These are phyloP conservation scores for Leptopterna dolabrata DNA, from an alignment of 2,888 invertebrate species.

Conservation along the genomic window DNA sequence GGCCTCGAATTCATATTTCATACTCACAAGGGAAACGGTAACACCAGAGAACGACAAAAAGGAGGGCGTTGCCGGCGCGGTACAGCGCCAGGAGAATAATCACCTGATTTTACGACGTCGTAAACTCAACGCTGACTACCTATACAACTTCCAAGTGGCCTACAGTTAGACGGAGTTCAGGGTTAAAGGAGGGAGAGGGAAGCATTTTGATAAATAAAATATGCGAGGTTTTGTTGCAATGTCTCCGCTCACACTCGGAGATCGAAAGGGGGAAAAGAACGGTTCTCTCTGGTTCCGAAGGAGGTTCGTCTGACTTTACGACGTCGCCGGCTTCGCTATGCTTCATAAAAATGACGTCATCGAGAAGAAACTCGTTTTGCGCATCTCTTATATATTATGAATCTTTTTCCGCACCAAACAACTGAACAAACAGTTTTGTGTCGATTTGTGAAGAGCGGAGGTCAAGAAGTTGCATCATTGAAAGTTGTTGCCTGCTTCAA, in stretches of 20 bases:
- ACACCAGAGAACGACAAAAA: background rate
- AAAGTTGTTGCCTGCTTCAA: too few relatives aligned
- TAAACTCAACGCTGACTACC: conserved; percentile 45
- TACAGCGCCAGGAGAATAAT: conserved; percentile 29
- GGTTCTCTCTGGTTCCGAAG: background rate
- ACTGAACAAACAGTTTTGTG: background rate
- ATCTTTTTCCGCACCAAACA: background rate
- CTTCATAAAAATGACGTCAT: background rate
- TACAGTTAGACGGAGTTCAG: background rate
- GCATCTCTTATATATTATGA: background rate
- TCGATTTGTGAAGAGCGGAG: too few relatives aligned
- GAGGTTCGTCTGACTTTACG: conserved; percentile 25
- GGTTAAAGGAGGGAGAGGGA: background rate
- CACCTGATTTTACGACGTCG: conserved; percentile 31
- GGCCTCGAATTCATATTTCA: too few relatives aligned
- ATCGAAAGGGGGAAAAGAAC: background rate
- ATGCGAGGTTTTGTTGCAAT: conserved; percentile 17
- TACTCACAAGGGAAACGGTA: background rate
- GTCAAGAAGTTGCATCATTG: too few relatives aligned
- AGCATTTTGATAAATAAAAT: conserved; percentile 37
- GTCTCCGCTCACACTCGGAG: background rate
- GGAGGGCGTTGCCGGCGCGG: background rate
- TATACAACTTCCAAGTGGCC: background rate
- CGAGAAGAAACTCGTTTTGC: background rate
- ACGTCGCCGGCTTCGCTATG: background rate